Conservation (phyloP, 2,888 invertebrate genomes). For the Criorhina ranunculi region DNA sequence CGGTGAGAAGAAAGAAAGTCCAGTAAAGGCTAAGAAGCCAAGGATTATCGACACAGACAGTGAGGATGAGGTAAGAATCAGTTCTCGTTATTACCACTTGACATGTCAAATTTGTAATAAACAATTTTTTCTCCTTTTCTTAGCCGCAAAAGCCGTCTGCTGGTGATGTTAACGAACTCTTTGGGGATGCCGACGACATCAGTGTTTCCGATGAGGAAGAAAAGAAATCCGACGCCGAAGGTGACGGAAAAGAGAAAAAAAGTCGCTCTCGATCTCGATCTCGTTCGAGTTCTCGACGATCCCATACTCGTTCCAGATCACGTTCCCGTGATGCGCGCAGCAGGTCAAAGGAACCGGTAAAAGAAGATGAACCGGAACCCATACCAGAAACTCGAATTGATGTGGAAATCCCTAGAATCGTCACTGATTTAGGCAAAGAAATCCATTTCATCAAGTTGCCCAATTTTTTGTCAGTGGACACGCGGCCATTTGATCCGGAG, state of each 20-base stretch:
- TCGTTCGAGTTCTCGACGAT: conserved; percentile 81
- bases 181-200: conserved; percentile 97
- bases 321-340: conserved; percentile 79
- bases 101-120: background rate
- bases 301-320: conserved; percentile 81
- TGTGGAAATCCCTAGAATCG: conserved; percentile 98
- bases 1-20: conserved; percentile 76
- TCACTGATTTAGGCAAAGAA: conserved; percentile 95
- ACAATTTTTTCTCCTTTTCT: conserved; percentile 75
- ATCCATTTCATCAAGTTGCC: conserved; percentile 98
- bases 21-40: conserved; percentile 85
- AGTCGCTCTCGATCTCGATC: conserved; percentile 80
- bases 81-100: background rate
- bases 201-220: conserved; percentile 92
- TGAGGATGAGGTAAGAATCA: conserved; percentile 85
- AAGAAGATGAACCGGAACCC: conserved; percentile 89
- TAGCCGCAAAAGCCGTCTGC: conserved; percentile 76
- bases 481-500: conserved; percentile 96
- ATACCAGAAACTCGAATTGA: conserved; percentile 97
- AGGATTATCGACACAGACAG: conserved; percentile 89
- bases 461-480: conserved; percentile 99
- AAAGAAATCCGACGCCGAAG: conserved; percentile 80
- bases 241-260: conserved; percentile 79
- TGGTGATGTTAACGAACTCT: conserved; percentile 90
- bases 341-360: conserved; percentile 80